Base-by-base conservation (phyloP, 64 coral and sea anemone species). In the Pocillopora damicornis region DNA sequence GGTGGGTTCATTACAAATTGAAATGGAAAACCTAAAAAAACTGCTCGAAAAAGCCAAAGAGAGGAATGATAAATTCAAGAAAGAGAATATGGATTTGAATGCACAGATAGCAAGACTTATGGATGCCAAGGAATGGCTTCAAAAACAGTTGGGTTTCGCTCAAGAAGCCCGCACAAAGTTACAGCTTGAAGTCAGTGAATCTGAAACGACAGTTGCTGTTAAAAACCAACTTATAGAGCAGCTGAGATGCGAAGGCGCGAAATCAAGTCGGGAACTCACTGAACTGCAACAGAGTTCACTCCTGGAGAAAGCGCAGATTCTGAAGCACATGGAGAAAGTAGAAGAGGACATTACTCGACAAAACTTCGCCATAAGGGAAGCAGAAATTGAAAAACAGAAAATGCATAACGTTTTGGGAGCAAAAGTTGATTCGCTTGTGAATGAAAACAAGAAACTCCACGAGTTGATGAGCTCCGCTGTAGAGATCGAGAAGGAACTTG, bases 231-330 rank as follows among this genome's bases (percentile, higher is more conserved):
- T 89, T 5, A 88, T 97, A 2, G 94, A 97, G 66, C 73, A 93
- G 58, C 37, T 93, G 30, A 97, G 87, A 58, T 87, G 91, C 37
- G 94, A 97, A 23, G 82, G 89, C 57, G 94, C 91, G 25, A 81
- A 88, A 2, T 90, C 91, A 22, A 87, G 71, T 83, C 76, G 89
- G 57, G 60, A 87, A 62, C 75, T 97, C 37, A 73, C 71, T 30
- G 91, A 97, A 87, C 86, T 86, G 34, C 94, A 97, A 75, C 90
- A 97, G 69, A 97, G 69, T 63, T 79, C 94, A 9, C 59, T 97
- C 15, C 23, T 37, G 72, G 94, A 92, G 35, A 97, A 97, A 68
- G 68, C 88, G 58, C 74, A 76, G 74, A 97, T 97, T 63, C 59
- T 97, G 18, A 66, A 90, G 69, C 91, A 97, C 66, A 73, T 97